These are phyloP conservation scores for Papilio dardanus DNA, from an alignment of 1,140 invertebrate species.

Conservation along the genomic window DNA sequence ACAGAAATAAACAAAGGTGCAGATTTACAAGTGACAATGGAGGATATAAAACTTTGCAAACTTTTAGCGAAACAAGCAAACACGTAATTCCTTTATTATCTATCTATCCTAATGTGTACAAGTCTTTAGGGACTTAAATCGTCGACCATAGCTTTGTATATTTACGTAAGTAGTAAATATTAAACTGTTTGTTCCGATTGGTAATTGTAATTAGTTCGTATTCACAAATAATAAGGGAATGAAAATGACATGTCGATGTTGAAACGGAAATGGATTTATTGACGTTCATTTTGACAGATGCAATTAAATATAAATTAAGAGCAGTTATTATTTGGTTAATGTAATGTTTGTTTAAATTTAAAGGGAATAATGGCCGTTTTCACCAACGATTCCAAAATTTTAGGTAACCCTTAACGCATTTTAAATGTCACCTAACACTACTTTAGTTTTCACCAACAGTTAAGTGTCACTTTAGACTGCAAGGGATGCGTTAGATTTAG, in stretches of 20 bases:
- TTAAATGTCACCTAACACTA: no score
- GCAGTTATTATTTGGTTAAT: not conserved
- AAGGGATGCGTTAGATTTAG: no score
- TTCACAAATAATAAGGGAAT: not conserved
- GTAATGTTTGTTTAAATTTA: not conserved
- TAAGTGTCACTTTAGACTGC: no score
- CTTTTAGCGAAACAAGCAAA: conserved; percentile 89
- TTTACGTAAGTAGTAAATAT: no score
- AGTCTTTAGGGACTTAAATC: no score
- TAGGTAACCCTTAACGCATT: not conserved
- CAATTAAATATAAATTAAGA: not conserved
- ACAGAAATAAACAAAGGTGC: conserved; percentile 95
- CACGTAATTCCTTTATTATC: no score
- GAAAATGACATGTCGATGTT: not conserved
- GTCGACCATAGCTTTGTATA: no score
- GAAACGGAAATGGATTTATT: not conserved
- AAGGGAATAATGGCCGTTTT: not conserved
- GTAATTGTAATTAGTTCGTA: not conserved
- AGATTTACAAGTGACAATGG: conserved; percentile 89
- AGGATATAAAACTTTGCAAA: conserved; percentile 96
- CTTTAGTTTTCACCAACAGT: no score
- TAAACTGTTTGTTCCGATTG: not conserved
- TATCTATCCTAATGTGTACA: no score
- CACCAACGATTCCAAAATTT: not conserved
- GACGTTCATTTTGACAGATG: not conserved